These are phyloP conservation scores for Drosophila virilis DNA, from an alignment of 1,140 invertebrate species.

Conservation along the genomic window DNA sequence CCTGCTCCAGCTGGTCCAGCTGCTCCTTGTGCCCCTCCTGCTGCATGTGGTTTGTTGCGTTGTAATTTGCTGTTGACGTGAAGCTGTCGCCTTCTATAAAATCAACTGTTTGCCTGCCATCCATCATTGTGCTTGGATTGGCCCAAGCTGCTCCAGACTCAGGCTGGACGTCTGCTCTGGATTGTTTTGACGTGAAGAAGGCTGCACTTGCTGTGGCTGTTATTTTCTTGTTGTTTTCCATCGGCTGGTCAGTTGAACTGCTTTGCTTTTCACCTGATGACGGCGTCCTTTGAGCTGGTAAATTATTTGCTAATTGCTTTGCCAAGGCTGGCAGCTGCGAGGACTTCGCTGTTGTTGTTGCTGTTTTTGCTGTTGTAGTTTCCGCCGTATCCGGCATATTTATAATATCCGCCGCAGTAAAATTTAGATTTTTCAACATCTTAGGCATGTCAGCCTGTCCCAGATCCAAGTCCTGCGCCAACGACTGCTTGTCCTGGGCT, in stretches of 20 bases:
- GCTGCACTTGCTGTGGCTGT: slow-evolving; percentile 36
- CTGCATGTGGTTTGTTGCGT: slow-evolving; percentile 62
- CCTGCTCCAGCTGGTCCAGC: background rate
- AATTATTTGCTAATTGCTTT: slow-evolving; percentile 78
- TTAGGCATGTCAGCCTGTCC: slow-evolving; percentile 44
- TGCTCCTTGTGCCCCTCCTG: slow-evolving; percentile 11
- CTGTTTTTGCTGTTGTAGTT: slow-evolving; percentile 34
- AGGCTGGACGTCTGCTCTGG: slow-evolving; percentile 34
- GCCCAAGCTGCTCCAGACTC: slow-evolving; percentile 9
- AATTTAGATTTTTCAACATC: slow-evolving; percentile 74
- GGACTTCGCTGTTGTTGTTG: slow-evolving; percentile 15
- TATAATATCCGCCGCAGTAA: slow-evolving; percentile 73
- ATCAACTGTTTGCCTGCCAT: slow-evolving; percentile 79
- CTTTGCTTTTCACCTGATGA: slow-evolving; percentile 69
- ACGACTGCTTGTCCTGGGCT: background rate
- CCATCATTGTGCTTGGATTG: slow-evolving; percentile 63
- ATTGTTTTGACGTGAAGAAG: slow-evolving; percentile 67
- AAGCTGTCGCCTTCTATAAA: slow-evolving; percentile 80
- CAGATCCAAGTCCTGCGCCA: slow-evolving; percentile 9
- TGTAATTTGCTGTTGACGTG: slow-evolving; percentile 76
- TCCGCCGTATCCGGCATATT: slow-evolving; percentile 66
- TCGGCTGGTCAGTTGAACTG: slow-evolving; percentile 62
- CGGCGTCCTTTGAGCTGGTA: slow-evolving; percentile 54
- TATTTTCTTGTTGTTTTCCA: slow-evolving; percentile 15
- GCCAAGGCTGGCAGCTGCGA: slow-evolving; percentile 51